A percentile compares a stretch with the other conserved stretches of the same genome.
phyloP scores from a whole-genome alignment of 2,113 vertebrate species.

The Salvelinus alpinus region DNA sequence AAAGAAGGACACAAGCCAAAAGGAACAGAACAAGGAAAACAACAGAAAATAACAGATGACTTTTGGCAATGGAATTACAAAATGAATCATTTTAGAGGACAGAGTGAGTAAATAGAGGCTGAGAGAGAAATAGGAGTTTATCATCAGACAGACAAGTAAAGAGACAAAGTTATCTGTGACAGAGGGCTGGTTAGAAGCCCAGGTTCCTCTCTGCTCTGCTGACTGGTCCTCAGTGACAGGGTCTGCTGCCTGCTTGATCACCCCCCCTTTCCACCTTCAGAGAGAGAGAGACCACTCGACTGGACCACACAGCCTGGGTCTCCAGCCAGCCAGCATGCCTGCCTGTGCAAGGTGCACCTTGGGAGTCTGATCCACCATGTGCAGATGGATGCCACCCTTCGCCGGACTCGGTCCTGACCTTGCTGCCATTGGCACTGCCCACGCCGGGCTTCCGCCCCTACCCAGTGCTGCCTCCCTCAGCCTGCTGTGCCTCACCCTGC shows the following conservation, averaged over 20 bases:
- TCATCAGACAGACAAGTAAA: slow-evolving; percentile 20
- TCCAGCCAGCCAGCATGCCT: slow-evolving; percentile 68
- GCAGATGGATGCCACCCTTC: slow-evolving; percentile 74
- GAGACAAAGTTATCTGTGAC: slow-evolving; percentile 33
- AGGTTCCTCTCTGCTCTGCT: slow-evolving; percentile 10
- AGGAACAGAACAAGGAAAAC: slow-evolving; percentile 42
- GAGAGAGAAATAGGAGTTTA: slow-evolving; percentile 33
- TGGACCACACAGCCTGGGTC: slow-evolving; percentile 29
- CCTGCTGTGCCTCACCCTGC: slow-evolving; percentile 70
- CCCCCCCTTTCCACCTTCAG: slow-evolving; percentile 36
- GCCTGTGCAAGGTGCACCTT: slow-evolving; percentile 71
- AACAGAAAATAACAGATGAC: slow-evolving; percentile 33
- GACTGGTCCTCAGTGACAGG: slow-evolving; percentile 38
- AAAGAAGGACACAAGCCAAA: slow-evolving; percentile 42
- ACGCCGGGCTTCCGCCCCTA: slow-evolving; percentile 28
- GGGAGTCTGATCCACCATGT: slow-evolving; percentile 83
- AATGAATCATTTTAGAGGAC: slow-evolving; percentile 24
- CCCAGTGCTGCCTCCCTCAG: slow-evolving; percentile 56
- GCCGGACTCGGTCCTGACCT: slow-evolving; percentile 65
- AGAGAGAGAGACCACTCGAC: slow-evolving; percentile 35
- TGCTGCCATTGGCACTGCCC: slow-evolving; percentile 46
- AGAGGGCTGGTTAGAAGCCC: slow-evolving; percentile 30
- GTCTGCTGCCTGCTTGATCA: slow-evolving; percentile 42
- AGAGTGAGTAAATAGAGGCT: background rate
- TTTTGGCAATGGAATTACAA: slow-evolving; percentile 54